Percentiles rank a stretch among this genome's conserved stretches.
Evolutionary conservation across 2,113 vertebrate genomes (phyloP).

Genomic region (Datnioides undecimradiatus): DNA sequence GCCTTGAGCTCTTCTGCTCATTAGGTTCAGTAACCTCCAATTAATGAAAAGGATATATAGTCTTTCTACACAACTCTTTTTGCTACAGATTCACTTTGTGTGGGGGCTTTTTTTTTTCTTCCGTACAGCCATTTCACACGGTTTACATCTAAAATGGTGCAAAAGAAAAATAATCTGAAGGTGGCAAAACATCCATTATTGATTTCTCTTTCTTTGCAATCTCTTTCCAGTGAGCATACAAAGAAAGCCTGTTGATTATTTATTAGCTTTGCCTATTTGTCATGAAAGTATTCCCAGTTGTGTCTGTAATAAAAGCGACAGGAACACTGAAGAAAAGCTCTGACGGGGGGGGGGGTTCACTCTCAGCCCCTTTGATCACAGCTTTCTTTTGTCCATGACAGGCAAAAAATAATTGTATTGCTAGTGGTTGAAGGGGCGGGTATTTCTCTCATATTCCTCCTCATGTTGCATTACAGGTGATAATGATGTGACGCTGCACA

Average conservation of each 20-base stretch:
- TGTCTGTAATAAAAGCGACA: constrained; percentile 31
- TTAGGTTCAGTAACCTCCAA: constrained; percentile 38
- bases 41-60: constrained; percentile 32
- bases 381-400: constrained; percentile 3
- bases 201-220: constrained; percentile 13
- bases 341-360: background rate
- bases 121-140: background rate
- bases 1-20: constrained; percentile 33
- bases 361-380: constrained; percentile 37
- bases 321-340: constrained; percentile 24
- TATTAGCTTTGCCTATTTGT: constrained; percentile 37
- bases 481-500: constrained; percentile 34
- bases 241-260: constrained; percentile 43
- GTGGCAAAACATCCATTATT: constrained; percentile 24
- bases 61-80: constrained; percentile 3
- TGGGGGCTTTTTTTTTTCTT: background rate
- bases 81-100: background rate
- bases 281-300: constrained; percentile 17
- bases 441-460: background rate
- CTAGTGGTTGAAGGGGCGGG: background rate
- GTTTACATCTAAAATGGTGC: background rate
- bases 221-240: constrained; percentile 16
- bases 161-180: background rate
- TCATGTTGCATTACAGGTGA: constrained; percentile 32
- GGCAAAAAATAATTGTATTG: background rate